Conservation (phyloP, 2,797 vertebrate genomes). For the Psittacula echo region DNA sequence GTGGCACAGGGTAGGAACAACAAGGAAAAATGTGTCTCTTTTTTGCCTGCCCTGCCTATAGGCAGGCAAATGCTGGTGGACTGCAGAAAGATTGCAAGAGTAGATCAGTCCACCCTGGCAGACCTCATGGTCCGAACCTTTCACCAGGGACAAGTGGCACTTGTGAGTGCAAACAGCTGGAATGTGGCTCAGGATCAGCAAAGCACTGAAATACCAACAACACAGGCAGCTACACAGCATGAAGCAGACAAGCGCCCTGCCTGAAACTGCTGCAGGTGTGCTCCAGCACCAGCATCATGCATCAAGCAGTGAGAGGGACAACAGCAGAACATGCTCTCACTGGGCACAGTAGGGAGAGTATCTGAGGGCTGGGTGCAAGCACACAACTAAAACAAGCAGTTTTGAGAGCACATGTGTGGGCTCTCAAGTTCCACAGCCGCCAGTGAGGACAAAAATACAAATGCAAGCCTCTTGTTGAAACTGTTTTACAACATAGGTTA, state of each 20-base stretch:
- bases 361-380: not conserved
- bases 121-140: not conserved
- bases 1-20: not conserved
- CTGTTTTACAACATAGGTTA: conserved; percentile 33
- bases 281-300: rapidly evolving
- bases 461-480: not conserved
- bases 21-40: not conserved
- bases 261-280: not conserved
- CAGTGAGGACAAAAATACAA: not conserved
- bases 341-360: not conserved
- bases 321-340: not conserved
- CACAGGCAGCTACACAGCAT: not conserved
- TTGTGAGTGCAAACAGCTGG: not conserved
- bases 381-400: not conserved
- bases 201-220: not conserved
- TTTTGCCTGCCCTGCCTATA: not conserved
- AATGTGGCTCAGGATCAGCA: not conserved
- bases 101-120: not conserved
- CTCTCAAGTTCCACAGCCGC: not conserved
- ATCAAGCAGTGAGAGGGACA: not conserved
- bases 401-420: not conserved
- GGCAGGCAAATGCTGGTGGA: not conserved
- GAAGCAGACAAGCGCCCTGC: not conserved
- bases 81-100: not conserved
- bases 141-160: not conserved